These are phyloP conservation scores for Trematomus loennbergii DNA, from an alignment of 2,113 vertebrate genomes.

Conservation along the genomic window DNA sequence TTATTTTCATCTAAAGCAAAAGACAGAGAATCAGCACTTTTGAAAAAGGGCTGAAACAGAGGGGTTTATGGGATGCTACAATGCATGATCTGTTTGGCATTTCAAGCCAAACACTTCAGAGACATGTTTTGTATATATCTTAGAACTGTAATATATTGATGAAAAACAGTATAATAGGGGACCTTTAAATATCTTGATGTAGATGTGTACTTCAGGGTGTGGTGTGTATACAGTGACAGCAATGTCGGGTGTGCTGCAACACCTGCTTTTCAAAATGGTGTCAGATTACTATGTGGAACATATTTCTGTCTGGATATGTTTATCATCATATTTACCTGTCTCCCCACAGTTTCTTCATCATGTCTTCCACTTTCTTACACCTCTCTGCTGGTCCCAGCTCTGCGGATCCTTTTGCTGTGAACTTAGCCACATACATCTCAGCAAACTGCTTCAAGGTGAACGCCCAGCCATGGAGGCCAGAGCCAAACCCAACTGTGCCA, in stretches of 20 bases:
- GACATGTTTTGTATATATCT: too few species aligned
- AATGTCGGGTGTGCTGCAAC: background rate
- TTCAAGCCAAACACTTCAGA: too few species aligned
- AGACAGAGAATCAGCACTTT: too few species aligned
- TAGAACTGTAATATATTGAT: too few species aligned
- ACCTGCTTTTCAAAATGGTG: background rate
- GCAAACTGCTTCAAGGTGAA: slow-evolving; percentile 99
- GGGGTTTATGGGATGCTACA: too few species aligned
- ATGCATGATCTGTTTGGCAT: too few species aligned
- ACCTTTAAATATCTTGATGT: background rate
- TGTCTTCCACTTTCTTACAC: slow-evolving; percentile 96
- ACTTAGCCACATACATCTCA: slow-evolving; percentile 97
- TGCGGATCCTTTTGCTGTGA: slow-evolving; percentile 90
- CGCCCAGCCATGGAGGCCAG: slow-evolving; percentile 97
- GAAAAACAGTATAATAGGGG: too few species aligned
- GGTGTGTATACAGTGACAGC: background rate
- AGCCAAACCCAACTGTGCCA: slow-evolving; percentile 94
- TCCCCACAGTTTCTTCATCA: slow-evolving; percentile 99
- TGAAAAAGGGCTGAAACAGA: too few species aligned
- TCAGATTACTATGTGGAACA: background rate
- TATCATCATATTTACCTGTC: slow-evolving; percentile 84
- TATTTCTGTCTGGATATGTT: background rate
- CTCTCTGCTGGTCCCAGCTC: slow-evolving; percentile 85
- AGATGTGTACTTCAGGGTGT: background rate
- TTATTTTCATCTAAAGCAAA: too few species aligned